Base-by-base conservation (phyloP, 2,888 invertebrate genomes). In the Vandiemenella viatica region DNA sequence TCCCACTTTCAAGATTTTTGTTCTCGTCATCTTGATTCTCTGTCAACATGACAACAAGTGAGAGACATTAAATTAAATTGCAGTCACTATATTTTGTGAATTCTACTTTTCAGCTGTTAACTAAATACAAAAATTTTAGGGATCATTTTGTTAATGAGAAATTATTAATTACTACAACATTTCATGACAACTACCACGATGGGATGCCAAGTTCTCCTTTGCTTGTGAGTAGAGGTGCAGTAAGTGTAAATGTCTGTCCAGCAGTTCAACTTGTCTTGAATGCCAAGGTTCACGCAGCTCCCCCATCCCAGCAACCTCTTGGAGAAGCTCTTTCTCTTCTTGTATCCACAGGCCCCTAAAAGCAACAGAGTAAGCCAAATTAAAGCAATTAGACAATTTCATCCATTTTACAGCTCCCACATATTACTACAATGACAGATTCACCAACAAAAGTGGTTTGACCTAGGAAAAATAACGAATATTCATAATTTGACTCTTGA, bases 281-380 rank as follows among this genome's bases (percentile, higher is more conserved):
- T 86, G 83, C 88, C 87, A 91, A 13, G 83, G 83, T 46, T 83
- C 85, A 21, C 80, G 75, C 48, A 91, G 72, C 63, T 91, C 87
- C 0, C 92, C 91, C 69, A 93, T 80, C 1, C 89, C 88, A 10
- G 90, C 78, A 22, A 95, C 77, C 65, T 90, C 88, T 63, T 90
- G 88, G 20, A 93, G 71, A 38, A 88, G 70, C 60, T 88, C 87
- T 62, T 88, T 89, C 62, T 95, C 95, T 57, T 92, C 85, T 58
- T 84, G 78, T 55, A 93, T 90, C 80, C 86, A 93, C 50, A 93
- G 79, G 45, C 83, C 84, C 55, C 90, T 91, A 60, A 40, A 65
- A 65, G 45, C 45, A 48, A 38, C 8, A 8, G 38, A 38, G 17
- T 16, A 16, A 1, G 4, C 8, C 8, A 38, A n/a, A n/a, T n/a